Percentiles rank a stretch among this genome's conserved stretches.
These are phyloP conservation scores for Patella depressa DNA, from an alignment of 2,888 invertebrate species.

Conservation along the genomic window DNA sequence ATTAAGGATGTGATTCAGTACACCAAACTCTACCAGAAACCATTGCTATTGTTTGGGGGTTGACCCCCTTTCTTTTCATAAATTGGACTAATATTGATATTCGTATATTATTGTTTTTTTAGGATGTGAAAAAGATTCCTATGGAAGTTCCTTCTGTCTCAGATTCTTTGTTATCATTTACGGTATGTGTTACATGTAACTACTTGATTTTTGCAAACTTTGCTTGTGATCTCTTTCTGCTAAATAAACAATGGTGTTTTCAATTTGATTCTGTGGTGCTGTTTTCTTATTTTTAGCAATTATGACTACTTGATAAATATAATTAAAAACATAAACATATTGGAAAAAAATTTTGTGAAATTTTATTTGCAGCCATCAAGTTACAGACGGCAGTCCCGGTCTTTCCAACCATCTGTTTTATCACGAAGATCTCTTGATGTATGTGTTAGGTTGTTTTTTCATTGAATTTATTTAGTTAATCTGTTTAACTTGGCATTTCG, in stretches of 20 bases:
- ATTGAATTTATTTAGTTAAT: no score
- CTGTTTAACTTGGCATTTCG: no score
- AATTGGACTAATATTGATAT: neutral
- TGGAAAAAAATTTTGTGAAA: neutral
- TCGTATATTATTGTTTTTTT: slow-evolving; percentile 29
- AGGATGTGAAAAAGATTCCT: slow-evolving; percentile 85
- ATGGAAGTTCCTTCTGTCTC: slow-evolving; percentile 38
- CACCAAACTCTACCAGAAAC: no score
- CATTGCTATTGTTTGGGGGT: no score
- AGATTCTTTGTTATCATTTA: slow-evolving; percentile 51
- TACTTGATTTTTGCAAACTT: neutral
- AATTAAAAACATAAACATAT: neutral
- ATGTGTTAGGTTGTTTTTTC: neutral
- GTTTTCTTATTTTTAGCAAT: no score
- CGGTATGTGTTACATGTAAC: slow-evolving; percentile 47
- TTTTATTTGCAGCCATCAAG: slow-evolving; percentile 41
- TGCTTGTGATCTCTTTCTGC: no score
- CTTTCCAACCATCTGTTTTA: slow-evolving; percentile 12
- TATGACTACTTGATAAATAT: no score
- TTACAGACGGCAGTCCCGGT: slow-evolving; percentile 31
- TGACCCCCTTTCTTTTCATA: neutral
- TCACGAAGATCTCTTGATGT: slow-evolving; percentile 28
- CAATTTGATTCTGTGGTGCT: no score
- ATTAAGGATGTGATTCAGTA: no score
- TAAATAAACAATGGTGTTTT: no score